Evolutionary conservation across 1,140 invertebrate genomes (phyloP).

Genomic region (Neuroterus valhalla): DNA sequence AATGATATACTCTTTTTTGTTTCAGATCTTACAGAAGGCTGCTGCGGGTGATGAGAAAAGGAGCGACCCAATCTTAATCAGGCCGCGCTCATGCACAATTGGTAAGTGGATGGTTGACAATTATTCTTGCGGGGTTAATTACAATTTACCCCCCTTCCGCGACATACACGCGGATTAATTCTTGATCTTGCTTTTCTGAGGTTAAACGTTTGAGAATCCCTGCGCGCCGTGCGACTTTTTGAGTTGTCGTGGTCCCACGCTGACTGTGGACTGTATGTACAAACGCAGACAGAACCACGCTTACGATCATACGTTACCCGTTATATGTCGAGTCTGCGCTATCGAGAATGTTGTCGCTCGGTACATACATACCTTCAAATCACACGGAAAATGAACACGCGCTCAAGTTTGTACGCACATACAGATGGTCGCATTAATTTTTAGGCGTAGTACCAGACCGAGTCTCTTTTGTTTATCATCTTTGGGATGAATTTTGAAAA

Average conservation of each 20-base stretch:
- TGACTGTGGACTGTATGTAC: slow-evolving; percentile 63
- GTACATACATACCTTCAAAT: neutral
- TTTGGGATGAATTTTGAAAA: no score
- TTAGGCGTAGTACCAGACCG: neutral
- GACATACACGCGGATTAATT: neutral
- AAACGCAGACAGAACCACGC: slow-evolving; percentile 22
- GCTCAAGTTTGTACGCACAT: slow-evolving; percentile 23
- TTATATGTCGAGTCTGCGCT: slow-evolving; percentile 52
- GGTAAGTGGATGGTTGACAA: slow-evolving; percentile 1
- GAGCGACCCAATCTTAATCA: neutral
- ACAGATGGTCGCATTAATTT: slow-evolving; percentile 1
- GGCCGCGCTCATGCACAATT: neutral
- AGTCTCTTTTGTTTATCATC: no score
- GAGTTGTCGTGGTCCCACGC: slow-evolving; percentile 72
- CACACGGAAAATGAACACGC: slow-evolving; percentile 5
- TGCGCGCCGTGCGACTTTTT: slow-evolving; percentile 73
- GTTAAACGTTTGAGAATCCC: slow-evolving; percentile 64
- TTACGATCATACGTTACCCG: slow-evolving; percentile 49
- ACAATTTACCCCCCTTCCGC: neutral
- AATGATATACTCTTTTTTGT: neutral
- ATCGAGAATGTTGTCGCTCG: slow-evolving; percentile 54
- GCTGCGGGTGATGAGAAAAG: neutral
- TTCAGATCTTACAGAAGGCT: neutral
- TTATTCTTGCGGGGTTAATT: neutral
- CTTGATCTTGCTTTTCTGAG: neutral